These are phyloP conservation scores for Phortica okadai DNA, from an alignment of 2,888 invertebrate species.

Conservation along the genomic window DNA sequence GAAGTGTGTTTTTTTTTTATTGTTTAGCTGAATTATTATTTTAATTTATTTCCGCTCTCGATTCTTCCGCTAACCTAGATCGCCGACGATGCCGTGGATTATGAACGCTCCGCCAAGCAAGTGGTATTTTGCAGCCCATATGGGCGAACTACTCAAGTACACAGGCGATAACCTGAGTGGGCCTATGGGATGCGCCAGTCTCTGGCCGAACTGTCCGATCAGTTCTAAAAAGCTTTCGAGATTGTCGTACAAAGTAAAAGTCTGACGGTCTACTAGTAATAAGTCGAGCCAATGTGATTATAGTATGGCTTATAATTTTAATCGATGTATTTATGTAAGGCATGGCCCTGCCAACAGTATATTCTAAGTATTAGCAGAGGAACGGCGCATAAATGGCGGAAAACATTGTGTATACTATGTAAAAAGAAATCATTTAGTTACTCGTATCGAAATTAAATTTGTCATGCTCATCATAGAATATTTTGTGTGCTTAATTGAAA, in stretches of 20 bases:
- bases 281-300: slow-evolving; percentile 7
- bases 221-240: slow-evolving; percentile 76
- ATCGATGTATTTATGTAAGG: neutral
- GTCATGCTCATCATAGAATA: neutral
- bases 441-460: slow-evolving; percentile 37
- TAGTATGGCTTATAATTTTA: slow-evolving; percentile 6
- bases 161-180: slow-evolving; percentile 74
- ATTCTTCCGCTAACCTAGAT: slow-evolving; percentile 60
- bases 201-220: slow-evolving; percentile 76
- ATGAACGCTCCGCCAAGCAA: slow-evolving; percentile 76
- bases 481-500: neutral
- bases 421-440: slow-evolving; percentile 7
- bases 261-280: slow-evolving; percentile 49
- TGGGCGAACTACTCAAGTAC: slow-evolving; percentile 76
- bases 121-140: slow-evolving; percentile 77
- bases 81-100: slow-evolving; percentile 76
- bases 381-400: neutral
- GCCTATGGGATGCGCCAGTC: slow-evolving; percentile 75
- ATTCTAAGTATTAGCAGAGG: slow-evolving; percentile 17
- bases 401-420: neutral
- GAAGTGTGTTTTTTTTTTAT: neutral
- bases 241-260: slow-evolving; percentile 73
- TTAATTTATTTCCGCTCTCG: neutral
- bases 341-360: neutral
- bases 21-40: slow-evolving; percentile 37